A percentile compares a stretch with the other conserved stretches of the same genome.
Conservation (phyloP, 2,797 vertebrate species). For the Hozukius guyotensis region DNA sequence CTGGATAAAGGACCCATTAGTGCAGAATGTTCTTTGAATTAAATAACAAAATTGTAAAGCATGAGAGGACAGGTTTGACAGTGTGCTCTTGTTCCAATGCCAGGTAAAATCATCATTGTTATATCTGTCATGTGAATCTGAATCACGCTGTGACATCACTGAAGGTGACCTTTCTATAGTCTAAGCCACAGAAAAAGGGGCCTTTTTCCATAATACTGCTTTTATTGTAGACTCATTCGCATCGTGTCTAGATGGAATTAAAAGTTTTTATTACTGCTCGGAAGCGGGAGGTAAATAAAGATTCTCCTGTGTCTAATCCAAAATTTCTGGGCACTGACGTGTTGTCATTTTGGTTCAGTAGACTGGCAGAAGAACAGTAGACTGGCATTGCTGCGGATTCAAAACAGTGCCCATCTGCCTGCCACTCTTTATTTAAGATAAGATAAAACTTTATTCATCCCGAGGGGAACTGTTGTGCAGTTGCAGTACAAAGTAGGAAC, state of each 20-base stretch:
- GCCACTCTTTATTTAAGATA: not conserved
- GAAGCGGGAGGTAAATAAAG: not conserved
- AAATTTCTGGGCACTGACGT: not conserved
- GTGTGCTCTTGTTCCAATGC: not conserved
- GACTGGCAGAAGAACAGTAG: not conserved
- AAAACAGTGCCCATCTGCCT: slow-evolving; percentile 3
- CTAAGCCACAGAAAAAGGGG: not conserved
- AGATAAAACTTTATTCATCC: not conserved
- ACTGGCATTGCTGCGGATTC: not conserved
- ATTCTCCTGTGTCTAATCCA: not conserved
- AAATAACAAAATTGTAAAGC: not conserved
- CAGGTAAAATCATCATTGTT: not conserved
- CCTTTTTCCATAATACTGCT: not conserved
- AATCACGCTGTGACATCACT: slow-evolving; percentile 11
- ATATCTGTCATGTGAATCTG: not conserved
- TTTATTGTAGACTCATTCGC: not conserved
- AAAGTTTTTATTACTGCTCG: not conserved
- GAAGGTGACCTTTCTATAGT: slow-evolving; percentile 13
- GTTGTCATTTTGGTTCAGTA: not conserved
- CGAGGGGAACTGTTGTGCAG: not conserved
- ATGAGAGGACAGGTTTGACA: not conserved
- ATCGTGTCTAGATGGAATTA: not conserved
- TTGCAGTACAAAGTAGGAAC: not conserved
- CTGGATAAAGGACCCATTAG: not conserved
- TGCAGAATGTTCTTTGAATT: not conserved